Evolutionary conservation across 2,888 invertebrate genomes (phyloP).

Genomic region (Metopia argyrocephala): DNA sequence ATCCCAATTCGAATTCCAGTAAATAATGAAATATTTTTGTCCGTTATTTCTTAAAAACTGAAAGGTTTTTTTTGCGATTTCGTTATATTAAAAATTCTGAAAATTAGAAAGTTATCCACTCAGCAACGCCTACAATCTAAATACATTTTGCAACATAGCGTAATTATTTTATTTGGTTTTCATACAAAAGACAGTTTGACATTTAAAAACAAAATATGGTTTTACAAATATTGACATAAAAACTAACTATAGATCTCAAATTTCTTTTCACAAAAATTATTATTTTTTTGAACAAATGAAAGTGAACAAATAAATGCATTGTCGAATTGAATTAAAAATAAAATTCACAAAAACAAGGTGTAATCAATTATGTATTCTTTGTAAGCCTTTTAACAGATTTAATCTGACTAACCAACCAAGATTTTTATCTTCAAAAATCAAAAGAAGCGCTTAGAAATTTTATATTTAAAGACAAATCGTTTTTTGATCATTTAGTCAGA

Average conservation of each 20-base stretch:
- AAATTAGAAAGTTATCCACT: too few species aligned
- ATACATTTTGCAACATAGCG: too few species aligned
- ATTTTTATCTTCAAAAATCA: slow-evolving; percentile 48
- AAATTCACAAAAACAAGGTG: slow-evolving; percentile 26
- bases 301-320: slow-evolving; percentile 32
- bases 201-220: slow-evolving; percentile 1
- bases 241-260: neutral
- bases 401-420: neutral
- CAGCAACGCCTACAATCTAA: too few species aligned
- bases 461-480: slow-evolving; percentile 72
- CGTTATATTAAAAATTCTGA: too few species aligned
- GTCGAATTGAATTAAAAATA: neutral
- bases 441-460: slow-evolving; percentile 46
- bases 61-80: too few species aligned
- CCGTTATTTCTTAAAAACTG: too few species aligned
- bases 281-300: neutral
- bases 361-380: slow-evolving; percentile 43
- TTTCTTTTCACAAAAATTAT: neutral
- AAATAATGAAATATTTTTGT: too few species aligned
- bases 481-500: slow-evolving; percentile 69
- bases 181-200: slow-evolving; percentile 1
- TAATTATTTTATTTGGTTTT: too few species aligned
- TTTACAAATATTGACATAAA: slow-evolving; percentile 10
- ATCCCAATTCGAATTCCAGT: too few species aligned
- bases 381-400: slow-evolving; percentile 22